Percentiles rank a stretch among this genome's conserved stretches.
Evolutionary conservation across 2,797 vertebrate genomes (phyloP).

Genomic region (Esox masquinongy): DNA sequence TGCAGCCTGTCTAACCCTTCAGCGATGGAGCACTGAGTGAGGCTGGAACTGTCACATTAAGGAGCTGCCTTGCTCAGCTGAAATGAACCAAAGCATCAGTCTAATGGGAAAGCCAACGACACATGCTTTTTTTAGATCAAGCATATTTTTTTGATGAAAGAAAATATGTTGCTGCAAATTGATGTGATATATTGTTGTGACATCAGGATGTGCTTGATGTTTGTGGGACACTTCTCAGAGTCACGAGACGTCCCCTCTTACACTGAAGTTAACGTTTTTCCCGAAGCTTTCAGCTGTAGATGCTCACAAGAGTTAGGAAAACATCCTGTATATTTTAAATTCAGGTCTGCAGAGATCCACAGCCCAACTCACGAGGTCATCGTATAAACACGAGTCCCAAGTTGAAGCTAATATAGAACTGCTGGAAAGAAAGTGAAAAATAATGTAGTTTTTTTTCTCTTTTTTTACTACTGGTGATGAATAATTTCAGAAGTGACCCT

Average conservation of each 20-base stretch:
- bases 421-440: background rate
- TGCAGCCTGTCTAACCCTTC: too few relatives aligned
- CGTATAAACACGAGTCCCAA: background rate
- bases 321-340: background rate
- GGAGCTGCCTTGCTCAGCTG: too few relatives aligned
- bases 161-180: too few relatives aligned
- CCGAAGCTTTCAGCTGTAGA: background rate
- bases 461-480: constrained; percentile 14
- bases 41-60: too few relatives aligned
- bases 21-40: too few relatives aligned
- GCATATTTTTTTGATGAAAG: too few relatives aligned
- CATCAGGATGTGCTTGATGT: too few relatives aligned
- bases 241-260: background rate
- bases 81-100: too few relatives aligned
- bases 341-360: background rate
- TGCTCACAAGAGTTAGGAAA: background rate
- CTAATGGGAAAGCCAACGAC: too few relatives aligned
- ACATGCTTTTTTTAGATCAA: too few relatives aligned
- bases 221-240: too few relatives aligned
- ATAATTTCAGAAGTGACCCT: constrained; percentile 23
- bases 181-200: too few relatives aligned
- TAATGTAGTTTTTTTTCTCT: background rate
- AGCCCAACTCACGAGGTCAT: background rate
- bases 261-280: background rate
- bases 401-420: background rate